Conservation (phyloP, 2,113 vertebrate genomes). For the Proterorhinus semilunaris region DNA sequence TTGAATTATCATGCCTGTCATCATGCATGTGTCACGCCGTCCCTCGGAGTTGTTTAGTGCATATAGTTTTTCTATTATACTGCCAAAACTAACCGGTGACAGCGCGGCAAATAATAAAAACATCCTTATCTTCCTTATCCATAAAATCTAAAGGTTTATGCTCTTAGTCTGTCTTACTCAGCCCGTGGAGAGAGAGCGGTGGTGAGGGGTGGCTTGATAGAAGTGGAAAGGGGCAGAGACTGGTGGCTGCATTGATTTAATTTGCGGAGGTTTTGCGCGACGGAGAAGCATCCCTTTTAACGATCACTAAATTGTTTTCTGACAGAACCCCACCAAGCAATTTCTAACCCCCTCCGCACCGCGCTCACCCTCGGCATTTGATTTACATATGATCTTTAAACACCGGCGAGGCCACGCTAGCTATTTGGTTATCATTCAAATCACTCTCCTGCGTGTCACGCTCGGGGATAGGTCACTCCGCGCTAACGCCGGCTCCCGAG, state of each 20-base stretch:
- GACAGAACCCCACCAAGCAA: conserved; percentile 86
- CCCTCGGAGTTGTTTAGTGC: conserved; percentile 57
- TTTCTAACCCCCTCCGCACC: conserved; percentile 63
- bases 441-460: conserved; percentile 80
- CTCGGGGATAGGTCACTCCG: conserved; percentile 86
- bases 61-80: conserved; percentile 26
- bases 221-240: conserved; percentile 70
- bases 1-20: conserved; percentile 69
- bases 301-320: conserved; percentile 93
- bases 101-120: conserved; percentile 53
- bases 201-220: conserved; percentile 37
- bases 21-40: conserved; percentile 45
- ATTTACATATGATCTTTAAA: conserved; percentile 99
- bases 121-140: conserved; percentile 56
- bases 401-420: conserved; percentile 75
- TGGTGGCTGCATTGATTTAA: conserved; percentile 77
- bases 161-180: conserved; percentile 35
- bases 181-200: conserved; percentile 30
- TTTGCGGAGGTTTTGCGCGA: conserved; percentile 80
- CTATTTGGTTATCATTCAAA: conserved; percentile 94
- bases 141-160: conserved; percentile 51
- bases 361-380: conserved; percentile 81
- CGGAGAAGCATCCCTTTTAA: conserved; percentile 87
- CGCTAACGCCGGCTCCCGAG: conserved; percentile 64
- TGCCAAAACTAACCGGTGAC: conserved; percentile 30